Percentiles rank a stretch among this genome's conserved stretches.
These are phyloP conservation scores for Meloidogyne exigua DNA, from an alignment of 1,140 invertebrate genomes.

Conservation along the genomic window DNA sequence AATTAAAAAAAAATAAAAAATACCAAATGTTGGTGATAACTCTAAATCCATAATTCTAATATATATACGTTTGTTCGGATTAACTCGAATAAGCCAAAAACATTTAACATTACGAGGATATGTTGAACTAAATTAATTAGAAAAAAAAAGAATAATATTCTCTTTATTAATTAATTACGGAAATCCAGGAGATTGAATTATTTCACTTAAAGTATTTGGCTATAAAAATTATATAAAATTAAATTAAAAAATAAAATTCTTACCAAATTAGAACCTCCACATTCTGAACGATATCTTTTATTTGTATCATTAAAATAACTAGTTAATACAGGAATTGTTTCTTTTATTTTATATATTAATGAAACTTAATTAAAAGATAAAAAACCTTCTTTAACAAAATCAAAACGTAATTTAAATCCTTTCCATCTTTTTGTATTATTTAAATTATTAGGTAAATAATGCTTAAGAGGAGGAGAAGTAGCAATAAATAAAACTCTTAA, in stretches of 20 bases:
- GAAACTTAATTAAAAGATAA: conserved; percentile 8
- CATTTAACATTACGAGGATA: conserved; percentile 47
- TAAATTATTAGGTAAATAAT: conserved; percentile 12
- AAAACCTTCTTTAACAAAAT: conserved; percentile 43
- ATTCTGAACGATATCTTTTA: conserved; percentile 1
- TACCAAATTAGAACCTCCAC: conserved; percentile 16
- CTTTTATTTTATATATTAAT: conserved; percentile 6
- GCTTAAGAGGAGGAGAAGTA: background rate
- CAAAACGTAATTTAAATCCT: conserved; percentile 42
- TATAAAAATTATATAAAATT: conserved; percentile 17
- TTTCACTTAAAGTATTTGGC: conserved; percentile 26
- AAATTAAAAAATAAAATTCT: background rate
- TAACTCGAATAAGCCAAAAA: conserved; percentile 46
- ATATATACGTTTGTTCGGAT: conserved; percentile 40
- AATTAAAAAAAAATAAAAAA: background rate
- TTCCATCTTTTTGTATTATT: conserved; percentile 2
- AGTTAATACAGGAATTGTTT: conserved; percentile 18
- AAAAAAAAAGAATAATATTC: conserved; percentile 16
- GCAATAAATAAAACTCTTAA: conserved; percentile 31
- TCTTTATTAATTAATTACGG: conserved; percentile 22
- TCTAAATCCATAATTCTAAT: conserved; percentile 44
- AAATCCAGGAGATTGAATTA: conserved; percentile 35
- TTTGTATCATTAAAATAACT: conserved; percentile 14
- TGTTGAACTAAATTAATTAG: conserved; percentile 41
- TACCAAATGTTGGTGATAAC: conserved; percentile 44